Evolutionary conservation across 2,888 invertebrate genomes (phyloP).

Genomic region (Sarcophaga caerulescens): DNA sequence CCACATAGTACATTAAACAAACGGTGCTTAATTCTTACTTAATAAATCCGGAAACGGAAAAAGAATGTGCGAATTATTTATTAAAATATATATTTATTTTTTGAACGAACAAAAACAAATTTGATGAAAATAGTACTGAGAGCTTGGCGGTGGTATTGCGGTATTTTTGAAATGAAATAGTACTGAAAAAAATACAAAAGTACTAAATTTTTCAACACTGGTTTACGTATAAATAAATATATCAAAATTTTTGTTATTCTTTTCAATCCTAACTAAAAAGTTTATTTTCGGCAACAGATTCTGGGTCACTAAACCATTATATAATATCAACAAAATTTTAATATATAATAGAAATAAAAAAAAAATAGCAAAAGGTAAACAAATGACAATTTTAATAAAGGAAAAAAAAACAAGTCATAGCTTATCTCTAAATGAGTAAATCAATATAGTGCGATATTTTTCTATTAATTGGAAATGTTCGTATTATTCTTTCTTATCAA

Average conservation of each 20-base stretch:
- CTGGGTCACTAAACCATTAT: background rate
- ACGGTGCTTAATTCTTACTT: too few species aligned
- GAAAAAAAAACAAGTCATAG: background rate
- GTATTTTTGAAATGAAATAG: too few species aligned
- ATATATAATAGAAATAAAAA: background rate
- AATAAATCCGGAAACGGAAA: too few species aligned
- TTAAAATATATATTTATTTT: too few species aligned
- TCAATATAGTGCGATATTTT: background rate
- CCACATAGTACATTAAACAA: too few species aligned
- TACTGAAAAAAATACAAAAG: too few species aligned
- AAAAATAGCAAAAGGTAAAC: background rate
- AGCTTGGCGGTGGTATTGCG: too few species aligned
- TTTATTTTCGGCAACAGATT: background rate
- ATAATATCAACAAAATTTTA: background rate
- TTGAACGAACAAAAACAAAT: too few species aligned
- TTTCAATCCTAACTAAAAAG: too few species aligned
- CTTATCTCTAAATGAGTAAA: background rate
- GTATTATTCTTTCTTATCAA: background rate
- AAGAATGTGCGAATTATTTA: too few species aligned
- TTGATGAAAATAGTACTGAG: too few species aligned
- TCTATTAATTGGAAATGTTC: background rate
- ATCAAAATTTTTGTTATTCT: background rate
- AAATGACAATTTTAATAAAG: background rate
- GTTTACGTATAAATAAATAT: background rate
- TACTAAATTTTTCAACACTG: too few species aligned